Evolutionary conservation across 2,888 invertebrate species (phyloP).

Genomic region (Polia nebulosa): DNA sequence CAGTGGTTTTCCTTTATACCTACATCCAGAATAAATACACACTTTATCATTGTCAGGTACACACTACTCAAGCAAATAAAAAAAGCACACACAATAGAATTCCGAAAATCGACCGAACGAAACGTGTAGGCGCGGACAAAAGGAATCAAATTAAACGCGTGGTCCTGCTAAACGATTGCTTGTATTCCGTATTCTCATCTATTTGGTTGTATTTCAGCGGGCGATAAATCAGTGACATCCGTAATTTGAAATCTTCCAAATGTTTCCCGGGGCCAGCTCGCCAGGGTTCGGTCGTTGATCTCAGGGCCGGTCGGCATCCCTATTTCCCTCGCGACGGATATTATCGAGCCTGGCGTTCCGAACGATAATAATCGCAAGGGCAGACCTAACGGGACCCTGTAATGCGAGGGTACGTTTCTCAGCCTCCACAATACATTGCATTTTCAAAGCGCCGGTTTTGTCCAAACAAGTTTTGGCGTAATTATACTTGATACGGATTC

Average conservation of each 20-base stretch:
- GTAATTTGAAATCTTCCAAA: constrained; percentile 75
- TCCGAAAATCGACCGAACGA: constrained; percentile 30
- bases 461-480: constrained; percentile 54
- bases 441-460: constrained; percentile 69
- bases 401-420: constrained; percentile 74
- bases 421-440: constrained; percentile 67
- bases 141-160: constrained; percentile 53
- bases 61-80: constrained; percentile 25
- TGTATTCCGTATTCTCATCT: constrained; percentile 38
- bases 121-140: constrained; percentile 42
- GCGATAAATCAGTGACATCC: constrained; percentile 76
- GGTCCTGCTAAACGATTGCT: constrained; percentile 52
- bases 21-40: constrained; percentile 21
- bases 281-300: constrained; percentile 78
- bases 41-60: constrained; percentile 26
- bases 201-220: constrained; percentile 63
- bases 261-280: constrained; percentile 60
- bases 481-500: constrained; percentile 41
- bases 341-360: constrained; percentile 74
- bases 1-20: not conserved
- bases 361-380: constrained; percentile 81
- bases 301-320: constrained; percentile 72
- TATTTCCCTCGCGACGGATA: constrained; percentile 76
- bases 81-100: constrained; percentile 46
- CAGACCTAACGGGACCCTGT: constrained; percentile 78